Percentiles rank a stretch among this genome's conserved stretches.
phyloP scores from a whole-genome alignment of 2,888 invertebrate genomes.

The Tetanocera ferruginea region DNA sequence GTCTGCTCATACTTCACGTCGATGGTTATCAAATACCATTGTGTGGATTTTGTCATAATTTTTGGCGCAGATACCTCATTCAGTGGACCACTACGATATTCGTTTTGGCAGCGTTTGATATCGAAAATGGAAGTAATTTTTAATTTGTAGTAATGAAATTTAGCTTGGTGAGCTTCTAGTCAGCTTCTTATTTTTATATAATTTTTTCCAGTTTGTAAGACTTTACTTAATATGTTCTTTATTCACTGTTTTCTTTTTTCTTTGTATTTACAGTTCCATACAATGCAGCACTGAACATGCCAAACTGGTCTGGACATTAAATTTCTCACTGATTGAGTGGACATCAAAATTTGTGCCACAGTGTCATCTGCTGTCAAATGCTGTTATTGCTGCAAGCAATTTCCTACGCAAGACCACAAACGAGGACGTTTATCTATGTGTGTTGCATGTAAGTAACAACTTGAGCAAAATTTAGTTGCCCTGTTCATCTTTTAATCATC shows the following conservation, averaged over 20 bases:
- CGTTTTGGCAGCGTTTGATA: neutral
- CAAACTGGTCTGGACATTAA: constrained; percentile 80
- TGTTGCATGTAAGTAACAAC: constrained; percentile 70
- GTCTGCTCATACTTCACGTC: too few relatives aligned
- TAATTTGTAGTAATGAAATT: too few relatives aligned
- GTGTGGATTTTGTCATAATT: too few relatives aligned
- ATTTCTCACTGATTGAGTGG: constrained; percentile 83
- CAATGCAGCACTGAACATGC: constrained; percentile 75
- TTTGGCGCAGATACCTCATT: too few relatives aligned
- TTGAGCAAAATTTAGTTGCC: too few relatives aligned
- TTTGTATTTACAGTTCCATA: constrained; percentile 57
- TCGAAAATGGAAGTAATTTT: too few relatives aligned
- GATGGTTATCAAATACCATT: too few relatives aligned
- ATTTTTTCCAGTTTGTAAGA: too few relatives aligned
- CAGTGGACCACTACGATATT: neutral
- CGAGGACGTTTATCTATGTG: constrained; percentile 70
- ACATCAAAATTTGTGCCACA: constrained; percentile 76
- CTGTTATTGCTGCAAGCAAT: constrained; percentile 74
- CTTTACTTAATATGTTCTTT: neutral
- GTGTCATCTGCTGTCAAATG: constrained; percentile 73
- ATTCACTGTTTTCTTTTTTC: neutral
- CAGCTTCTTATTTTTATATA: too few relatives aligned
- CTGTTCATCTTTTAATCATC: too few relatives aligned
- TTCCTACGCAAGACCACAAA: constrained; percentile 69
- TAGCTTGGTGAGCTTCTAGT: too few relatives aligned